These are phyloP conservation scores for Mythimna lalbum DNA, from an alignment of 2,888 invertebrate genomes.

Conservation along the genomic window DNA sequence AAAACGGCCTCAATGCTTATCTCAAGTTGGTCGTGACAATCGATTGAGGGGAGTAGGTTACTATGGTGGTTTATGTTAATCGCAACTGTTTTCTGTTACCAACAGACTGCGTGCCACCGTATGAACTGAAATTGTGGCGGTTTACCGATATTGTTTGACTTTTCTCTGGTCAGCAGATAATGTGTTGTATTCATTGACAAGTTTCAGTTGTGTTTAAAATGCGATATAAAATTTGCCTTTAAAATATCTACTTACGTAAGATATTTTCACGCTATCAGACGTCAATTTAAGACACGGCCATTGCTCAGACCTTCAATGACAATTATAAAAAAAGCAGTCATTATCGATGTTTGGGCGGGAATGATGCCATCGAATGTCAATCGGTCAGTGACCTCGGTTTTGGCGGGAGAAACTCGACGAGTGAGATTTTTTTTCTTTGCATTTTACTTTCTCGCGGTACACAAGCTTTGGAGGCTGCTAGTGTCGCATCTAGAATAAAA, in stretches of 20 bases:
- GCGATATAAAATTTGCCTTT: not conserved
- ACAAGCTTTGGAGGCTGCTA: conserved; percentile 62
- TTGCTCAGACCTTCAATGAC: conserved; percentile 17
- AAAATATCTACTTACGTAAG: not conserved
- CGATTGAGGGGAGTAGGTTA: conserved; percentile 56
- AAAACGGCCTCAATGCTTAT: conserved; percentile 50
- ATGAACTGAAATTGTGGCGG: conserved; percentile 17
- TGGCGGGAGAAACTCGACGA: conserved; percentile 89
- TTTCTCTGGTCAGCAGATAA: conserved; percentile 8
- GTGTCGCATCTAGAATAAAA: conserved; percentile 61
- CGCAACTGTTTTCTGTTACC: conserved; percentile 41
- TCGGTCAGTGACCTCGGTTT: conserved; percentile 87
- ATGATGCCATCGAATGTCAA: conserved; percentile 88
- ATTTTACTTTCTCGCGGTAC: conserved; percentile 87
- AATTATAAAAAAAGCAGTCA: conserved; percentile 2
- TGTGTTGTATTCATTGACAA: not conserved
- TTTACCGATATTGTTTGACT: conserved; percentile 8
- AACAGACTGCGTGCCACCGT: conserved; percentile 34
- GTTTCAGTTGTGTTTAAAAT: not conserved
- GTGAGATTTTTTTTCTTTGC: conserved; percentile 84
- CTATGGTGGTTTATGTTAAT: conserved; percentile 54
- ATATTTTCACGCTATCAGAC: not conserved
- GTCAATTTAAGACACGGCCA: conserved; percentile 1
- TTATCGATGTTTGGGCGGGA: conserved; percentile 71
- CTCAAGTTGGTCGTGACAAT: conserved; percentile 54